Conservation (phyloP, 2,113 vertebrate species). For the Blennius ocellaris region DNA sequence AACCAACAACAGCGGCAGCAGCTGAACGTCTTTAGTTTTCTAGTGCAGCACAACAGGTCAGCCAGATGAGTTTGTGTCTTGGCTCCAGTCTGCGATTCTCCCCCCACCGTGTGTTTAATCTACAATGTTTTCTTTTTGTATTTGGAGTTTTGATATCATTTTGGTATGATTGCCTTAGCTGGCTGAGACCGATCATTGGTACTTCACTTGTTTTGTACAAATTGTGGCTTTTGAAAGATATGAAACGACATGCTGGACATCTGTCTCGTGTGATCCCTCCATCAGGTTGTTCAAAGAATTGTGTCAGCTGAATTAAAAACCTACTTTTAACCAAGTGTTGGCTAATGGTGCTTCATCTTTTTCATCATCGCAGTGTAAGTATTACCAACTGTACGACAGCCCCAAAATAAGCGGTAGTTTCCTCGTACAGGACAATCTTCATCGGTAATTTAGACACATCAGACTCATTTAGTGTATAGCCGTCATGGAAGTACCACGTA, state of each 20-base stretch:
- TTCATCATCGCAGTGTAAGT: too few species aligned
- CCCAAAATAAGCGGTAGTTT: too few species aligned
- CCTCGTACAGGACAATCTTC: too few species aligned
- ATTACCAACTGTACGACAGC: too few species aligned
- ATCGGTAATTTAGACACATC: too few species aligned
- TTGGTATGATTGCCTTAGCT: slow-evolving; percentile 75
- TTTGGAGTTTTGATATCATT: slow-evolving; percentile 49
- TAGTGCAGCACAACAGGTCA: background rate
- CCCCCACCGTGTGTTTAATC: slow-evolving; percentile 12
- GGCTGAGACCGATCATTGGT: slow-evolving; percentile 80
- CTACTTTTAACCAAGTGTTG: too few species aligned
- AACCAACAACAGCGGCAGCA: slow-evolving; percentile 10
- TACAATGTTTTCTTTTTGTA: slow-evolving; percentile 26
- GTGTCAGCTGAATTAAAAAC: slow-evolving; percentile 43
- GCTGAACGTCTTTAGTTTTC: background rate
- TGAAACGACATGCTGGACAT: slow-evolving; percentile 81
- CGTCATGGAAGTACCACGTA: too few species aligned
- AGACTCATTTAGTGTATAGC: too few species aligned
- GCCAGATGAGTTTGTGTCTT: background rate
- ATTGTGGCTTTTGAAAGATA: slow-evolving; percentile 38
- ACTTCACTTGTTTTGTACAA: slow-evolving; percentile 60
- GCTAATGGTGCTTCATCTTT: too few species aligned
- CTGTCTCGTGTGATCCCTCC: slow-evolving; percentile 57
- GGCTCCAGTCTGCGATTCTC: slow-evolving; percentile 13
- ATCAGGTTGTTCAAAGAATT: slow-evolving; percentile 47